These are phyloP conservation scores for Myrmecophaga tridactyla DNA, from an alignment of 2,113 vertebrate genomes.

Conservation along the genomic window DNA sequence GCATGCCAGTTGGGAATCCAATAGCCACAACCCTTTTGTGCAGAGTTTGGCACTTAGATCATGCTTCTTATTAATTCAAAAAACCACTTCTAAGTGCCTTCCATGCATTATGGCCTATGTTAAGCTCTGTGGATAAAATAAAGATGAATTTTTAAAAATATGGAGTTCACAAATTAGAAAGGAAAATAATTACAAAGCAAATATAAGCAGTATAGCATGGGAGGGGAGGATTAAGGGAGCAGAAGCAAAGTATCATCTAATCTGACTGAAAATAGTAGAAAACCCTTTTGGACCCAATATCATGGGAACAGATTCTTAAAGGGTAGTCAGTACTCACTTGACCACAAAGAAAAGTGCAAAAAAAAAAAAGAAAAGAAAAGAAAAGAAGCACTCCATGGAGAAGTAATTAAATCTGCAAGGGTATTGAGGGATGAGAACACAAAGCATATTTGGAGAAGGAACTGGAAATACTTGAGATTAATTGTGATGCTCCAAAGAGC, in stretches of 20 bases:
- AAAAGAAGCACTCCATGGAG: background rate
- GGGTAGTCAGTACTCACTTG: background rate
- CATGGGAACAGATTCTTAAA: background rate
- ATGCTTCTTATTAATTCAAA: conserved; percentile 31
- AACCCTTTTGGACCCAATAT: background rate
- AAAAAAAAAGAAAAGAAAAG: too few species aligned
- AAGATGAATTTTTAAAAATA: conserved; percentile 2
- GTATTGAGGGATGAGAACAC: background rate
- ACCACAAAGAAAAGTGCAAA: background rate
- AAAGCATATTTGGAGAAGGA: background rate
- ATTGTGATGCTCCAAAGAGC: background rate
- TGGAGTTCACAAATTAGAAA: background rate
- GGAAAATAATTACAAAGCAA: conserved; percentile 24
- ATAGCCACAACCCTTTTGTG: conserved; percentile 23
- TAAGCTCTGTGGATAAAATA: background rate
- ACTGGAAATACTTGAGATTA: background rate
- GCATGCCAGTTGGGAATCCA: conserved; percentile 44
- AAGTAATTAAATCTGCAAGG: background rate
- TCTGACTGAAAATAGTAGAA: background rate
- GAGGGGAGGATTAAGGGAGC: background rate
- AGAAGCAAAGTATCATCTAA: background rate
- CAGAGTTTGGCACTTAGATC: conserved; percentile 38
- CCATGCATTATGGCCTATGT: background rate
- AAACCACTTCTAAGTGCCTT: background rate
- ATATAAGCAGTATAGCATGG: background rate